A percentile compares a stretch with the other conserved stretches of the same genome.
phyloP scores from a whole-genome alignment of 2,888 invertebrate species.

The Anthophora plumipes region DNA sequence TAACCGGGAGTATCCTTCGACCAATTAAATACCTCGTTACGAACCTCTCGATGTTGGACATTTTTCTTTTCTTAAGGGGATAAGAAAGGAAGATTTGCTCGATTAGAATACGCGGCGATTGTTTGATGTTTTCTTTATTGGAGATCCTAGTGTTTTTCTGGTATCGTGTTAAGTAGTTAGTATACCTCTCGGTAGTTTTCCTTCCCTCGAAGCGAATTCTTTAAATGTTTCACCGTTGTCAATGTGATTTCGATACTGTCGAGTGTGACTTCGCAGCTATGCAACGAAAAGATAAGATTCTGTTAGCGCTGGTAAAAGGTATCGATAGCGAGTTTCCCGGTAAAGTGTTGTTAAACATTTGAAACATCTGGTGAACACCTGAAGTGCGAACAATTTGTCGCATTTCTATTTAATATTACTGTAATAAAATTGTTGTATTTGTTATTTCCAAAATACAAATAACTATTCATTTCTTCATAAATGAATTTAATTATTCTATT shows the following conservation, averaged over 20 bases:
- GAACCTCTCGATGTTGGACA: conserved; percentile 7
- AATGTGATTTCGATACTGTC: neutral
- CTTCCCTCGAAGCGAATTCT: conserved; percentile 11
- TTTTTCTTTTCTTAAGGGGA: neutral
- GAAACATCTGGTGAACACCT: neutral
- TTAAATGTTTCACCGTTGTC: neutral
- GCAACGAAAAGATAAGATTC: neutral
- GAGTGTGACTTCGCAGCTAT: neutral
- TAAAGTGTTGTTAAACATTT: neutral
- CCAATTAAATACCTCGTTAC: conserved; percentile 64
- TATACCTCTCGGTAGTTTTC: neutral
- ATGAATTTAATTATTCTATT: too few relatives aligned
- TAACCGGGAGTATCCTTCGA: conserved; percentile 23
- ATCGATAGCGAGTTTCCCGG: neutral
- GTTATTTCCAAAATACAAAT: too few relatives aligned
- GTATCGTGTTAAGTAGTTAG: conserved; percentile 27
- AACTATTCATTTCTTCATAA: too few relatives aligned
- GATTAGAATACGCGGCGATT: conserved; percentile 15
- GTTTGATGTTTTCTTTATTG: conserved; percentile 26
- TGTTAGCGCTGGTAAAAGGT: too few relatives aligned
- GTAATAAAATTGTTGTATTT: too few relatives aligned
- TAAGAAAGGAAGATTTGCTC: neutral
- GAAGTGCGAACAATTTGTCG: neutral
- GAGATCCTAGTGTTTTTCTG: conserved; percentile 19
- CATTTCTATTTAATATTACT: neutral